Evolutionary conservation across 2,797 vertebrate species (phyloP).

Genomic region (Gadopsis marmoratus): DNA sequence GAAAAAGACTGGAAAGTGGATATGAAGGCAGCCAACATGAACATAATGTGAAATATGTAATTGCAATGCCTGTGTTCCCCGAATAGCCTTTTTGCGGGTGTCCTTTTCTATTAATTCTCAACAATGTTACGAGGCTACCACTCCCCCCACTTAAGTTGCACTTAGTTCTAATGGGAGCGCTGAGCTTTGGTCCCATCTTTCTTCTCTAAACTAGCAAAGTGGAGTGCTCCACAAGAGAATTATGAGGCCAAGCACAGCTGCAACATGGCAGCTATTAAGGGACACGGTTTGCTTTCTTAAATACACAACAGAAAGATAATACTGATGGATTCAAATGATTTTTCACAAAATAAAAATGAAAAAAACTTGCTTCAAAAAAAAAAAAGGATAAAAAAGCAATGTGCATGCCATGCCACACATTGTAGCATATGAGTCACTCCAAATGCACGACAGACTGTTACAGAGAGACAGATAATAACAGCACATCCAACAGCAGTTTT

Average conservation of each 20-base stretch:
- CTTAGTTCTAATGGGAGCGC: slow-evolving; percentile 46
- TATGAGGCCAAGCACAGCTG: slow-evolving; percentile 27
- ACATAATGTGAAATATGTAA: slow-evolving; percentile 10
- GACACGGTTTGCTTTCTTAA: slow-evolving; percentile 14
- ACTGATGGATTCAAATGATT: slow-evolving; percentile 5
- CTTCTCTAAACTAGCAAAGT: slow-evolving; percentile 29
- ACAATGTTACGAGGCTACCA: slow-evolving; percentile 27
- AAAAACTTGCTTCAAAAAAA: background rate
- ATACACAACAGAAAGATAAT: background rate
- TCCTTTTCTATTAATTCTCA: slow-evolving; percentile 37
- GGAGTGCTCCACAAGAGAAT: slow-evolving; percentile 8
- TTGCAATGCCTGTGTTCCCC: slow-evolving; percentile 21
- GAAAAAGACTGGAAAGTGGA: background rate
- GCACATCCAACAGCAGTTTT: slow-evolving; percentile 24
- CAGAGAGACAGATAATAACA: background rate
- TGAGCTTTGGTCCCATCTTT: slow-evolving; percentile 35
- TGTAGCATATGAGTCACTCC: background rate
- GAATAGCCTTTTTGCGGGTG: slow-evolving; percentile 27
- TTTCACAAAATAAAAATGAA: slow-evolving; percentile 14
- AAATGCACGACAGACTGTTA: background rate
- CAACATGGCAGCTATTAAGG: slow-evolving; percentile 27
- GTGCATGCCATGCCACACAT: background rate
- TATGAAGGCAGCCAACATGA: background rate
- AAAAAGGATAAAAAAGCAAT: background rate
- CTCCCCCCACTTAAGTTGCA: slow-evolving; percentile 8